Conservation (phyloP, 2,888 invertebrate species). For the Petrolisthes manimaculis region DNA sequence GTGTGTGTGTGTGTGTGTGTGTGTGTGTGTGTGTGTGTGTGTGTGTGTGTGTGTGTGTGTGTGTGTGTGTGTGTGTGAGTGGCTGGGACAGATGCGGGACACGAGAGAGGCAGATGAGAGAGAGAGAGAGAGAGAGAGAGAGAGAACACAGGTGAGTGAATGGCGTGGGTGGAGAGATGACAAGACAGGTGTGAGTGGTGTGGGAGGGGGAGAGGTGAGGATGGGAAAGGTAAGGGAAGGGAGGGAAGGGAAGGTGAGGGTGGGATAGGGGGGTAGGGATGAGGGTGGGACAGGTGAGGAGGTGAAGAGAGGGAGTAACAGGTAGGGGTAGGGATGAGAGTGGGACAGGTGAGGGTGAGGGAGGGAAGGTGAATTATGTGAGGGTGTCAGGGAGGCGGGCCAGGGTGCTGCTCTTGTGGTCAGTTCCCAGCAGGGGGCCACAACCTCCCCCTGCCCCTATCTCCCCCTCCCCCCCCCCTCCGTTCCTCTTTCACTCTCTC, state of each 20-base stretch:
- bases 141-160: not conserved
- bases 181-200: no score
- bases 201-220: not conserved
- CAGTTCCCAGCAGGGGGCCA: conserved; percentile 35
- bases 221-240: not conserved
- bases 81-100: no score
- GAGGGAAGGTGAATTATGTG: conserved; percentile 45
- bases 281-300: not conserved
- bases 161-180: no score
- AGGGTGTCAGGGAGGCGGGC: conserved; percentile 46
- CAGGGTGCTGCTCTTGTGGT: conserved; percentile 50
- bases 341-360: conserved; percentile 45
- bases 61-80: conserved; percentile 13
- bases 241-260: conserved; percentile 13
- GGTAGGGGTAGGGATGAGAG: not conserved
- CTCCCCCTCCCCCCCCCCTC: not conserved
- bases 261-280: not conserved
- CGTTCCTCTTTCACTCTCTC: not conserved
- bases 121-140: no score
- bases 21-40: conserved; percentile 15
- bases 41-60: conserved; percentile 8
- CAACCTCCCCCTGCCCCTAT: not conserved
- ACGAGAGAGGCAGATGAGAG: no score
- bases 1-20: conserved; percentile 26
- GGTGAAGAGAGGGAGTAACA: not conserved